phyloP scores from a whole-genome alignment of 2,888 invertebrate genomes.

The Ptilodon capucinus region DNA sequence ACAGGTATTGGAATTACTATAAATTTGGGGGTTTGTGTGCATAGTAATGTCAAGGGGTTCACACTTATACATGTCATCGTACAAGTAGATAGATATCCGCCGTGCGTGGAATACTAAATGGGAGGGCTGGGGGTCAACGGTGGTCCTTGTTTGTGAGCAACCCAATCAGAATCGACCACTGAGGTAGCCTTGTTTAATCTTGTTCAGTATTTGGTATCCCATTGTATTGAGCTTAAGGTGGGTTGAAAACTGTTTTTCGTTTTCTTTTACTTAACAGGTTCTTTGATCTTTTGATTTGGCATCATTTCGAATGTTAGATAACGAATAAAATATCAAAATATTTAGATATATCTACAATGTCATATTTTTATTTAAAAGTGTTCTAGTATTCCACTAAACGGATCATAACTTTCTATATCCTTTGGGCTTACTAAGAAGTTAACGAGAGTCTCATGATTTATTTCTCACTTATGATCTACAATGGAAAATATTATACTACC shows the following conservation, averaged over 20 bases:
- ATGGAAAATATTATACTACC: no score
- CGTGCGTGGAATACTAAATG: slow-evolving; percentile 28
- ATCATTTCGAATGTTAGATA: neutral
- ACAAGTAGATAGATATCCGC: slow-evolving; percentile 12
- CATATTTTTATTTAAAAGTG: no score
- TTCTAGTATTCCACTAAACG: no score
- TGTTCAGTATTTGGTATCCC: neutral
- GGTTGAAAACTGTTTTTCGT: no score
- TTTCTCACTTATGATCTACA: no score
- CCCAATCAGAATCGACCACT: slow-evolving; percentile 24
- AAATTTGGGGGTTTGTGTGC: no score
- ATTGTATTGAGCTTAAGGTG: neutral
- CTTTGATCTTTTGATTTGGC: neutral
- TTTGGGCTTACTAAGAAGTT: no score
- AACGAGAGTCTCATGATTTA: no score
- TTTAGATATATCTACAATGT: no score
- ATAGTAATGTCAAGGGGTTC: slow-evolving; percentile 21
- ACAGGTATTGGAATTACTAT: no score
- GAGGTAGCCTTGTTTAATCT: slow-evolving; percentile 15
- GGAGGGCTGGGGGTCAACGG: slow-evolving; percentile 21
- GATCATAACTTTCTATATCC: no score
- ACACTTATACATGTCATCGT: slow-evolving; percentile 25
- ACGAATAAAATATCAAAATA: neutral
- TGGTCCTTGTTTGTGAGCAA: slow-evolving; percentile 21
- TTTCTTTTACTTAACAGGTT: neutral